Base-by-base conservation (phyloP, 2,888 invertebrate species). In the Eristalis arbustorum region DNA sequence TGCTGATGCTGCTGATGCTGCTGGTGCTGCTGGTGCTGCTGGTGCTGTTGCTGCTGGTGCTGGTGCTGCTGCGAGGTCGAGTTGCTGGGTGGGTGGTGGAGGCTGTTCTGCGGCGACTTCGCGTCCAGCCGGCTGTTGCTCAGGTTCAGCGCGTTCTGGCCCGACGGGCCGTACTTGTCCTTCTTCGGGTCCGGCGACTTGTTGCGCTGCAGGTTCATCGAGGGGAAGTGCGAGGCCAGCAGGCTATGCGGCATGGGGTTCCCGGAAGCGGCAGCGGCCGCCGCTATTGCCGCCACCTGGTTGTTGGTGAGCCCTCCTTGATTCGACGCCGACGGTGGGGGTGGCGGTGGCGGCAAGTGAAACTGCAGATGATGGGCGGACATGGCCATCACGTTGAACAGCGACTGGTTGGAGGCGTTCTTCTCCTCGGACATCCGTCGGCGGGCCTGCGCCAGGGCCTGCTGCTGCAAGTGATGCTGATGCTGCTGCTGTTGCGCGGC, bases 341-440 rank as follows among this genome's bases (percentile, higher is more conserved):
- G 95, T 79, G 95, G 95, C 59, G 94, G 95, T 88, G 95, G 94
- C 89, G 94, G 95, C 89, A 95, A 94, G 90, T 95, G 95, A 88
- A 95, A 95, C 71, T 95, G 94, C 88, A 95, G 93, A 40, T 94
- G 95, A 89, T 94, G 93, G 0, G 92, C 93, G 78, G 95, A 94
- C 94, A 95, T 93, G 85, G 94, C 94, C 90, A 94, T 92, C 18
- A 92, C 92, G 90, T 94, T 95, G 82, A 95, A 94, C 84, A 96
- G 93, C 25, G 87, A 87, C 84, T 95, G 95, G 90, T 95, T 94
- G 10, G 94, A 93, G 2, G 92, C 91, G 77, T 89, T 91, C 72
- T 91, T 91, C 74, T 92, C 92, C 83, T 94, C 93, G 81, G 94
- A 94, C 88, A 94, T 94, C 88, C 94, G 94, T 90, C 94, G 91